phyloP scores from a whole-genome alignment of 2,888 invertebrate genomes.

The Synergus umbraculus region DNA sequence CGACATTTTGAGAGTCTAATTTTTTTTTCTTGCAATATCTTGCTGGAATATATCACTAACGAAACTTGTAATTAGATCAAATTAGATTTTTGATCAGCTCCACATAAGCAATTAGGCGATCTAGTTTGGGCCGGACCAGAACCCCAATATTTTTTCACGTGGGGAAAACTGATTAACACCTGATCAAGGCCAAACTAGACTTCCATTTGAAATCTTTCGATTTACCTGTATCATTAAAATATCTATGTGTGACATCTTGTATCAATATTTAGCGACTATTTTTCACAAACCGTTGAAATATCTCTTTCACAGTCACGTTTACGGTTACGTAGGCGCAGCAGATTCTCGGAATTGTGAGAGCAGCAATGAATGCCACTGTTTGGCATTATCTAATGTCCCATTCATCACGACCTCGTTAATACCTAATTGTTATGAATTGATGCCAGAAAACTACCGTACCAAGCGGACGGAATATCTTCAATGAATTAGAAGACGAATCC shows the following conservation, averaged over 20 bases:
- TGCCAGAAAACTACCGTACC: slow-evolving; percentile 55
- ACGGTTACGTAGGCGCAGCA: slow-evolving; percentile 31
- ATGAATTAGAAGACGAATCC: slow-evolving; percentile 57
- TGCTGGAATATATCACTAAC: no score
- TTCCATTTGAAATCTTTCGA: not conserved
- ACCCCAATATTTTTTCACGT: not conserved
- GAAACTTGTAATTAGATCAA: no score
- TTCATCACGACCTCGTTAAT: slow-evolving; percentile 67
- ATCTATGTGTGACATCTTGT: slow-evolving; percentile 28
- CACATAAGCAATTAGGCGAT: no score
- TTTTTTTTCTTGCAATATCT: no score
- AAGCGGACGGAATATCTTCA: slow-evolving; percentile 63
- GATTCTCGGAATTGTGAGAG: slow-evolving; percentile 39
- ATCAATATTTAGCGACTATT: slow-evolving; percentile 39
- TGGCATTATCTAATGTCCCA: slow-evolving; percentile 44
- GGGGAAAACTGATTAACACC: not conserved
- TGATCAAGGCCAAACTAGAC: not conserved
- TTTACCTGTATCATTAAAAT: slow-evolving; percentile 25
- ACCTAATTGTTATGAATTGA: slow-evolving; percentile 60
- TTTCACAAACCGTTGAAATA: slow-evolving; percentile 32
- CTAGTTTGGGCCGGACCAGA: no score
- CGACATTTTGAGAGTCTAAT: no score
- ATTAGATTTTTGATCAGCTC: no score
- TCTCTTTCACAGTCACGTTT: slow-evolving; percentile 29
- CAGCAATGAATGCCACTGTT: slow-evolving; percentile 20